phyloP scores from a whole-genome alignment of 2,888 invertebrate species.

The Machimus rusticus region DNA sequence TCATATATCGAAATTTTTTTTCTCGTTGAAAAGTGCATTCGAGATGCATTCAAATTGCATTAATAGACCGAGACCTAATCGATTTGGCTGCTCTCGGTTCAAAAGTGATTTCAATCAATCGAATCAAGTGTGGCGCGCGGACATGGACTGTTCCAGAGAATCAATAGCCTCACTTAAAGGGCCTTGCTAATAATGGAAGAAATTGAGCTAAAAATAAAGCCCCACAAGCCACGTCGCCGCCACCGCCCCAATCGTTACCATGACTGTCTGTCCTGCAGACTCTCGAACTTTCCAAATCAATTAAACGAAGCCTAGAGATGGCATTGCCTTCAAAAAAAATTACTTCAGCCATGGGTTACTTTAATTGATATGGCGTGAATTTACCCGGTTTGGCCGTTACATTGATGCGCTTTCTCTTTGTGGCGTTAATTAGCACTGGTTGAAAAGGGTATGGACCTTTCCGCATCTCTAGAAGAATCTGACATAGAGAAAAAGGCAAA shows the following conservation, averaged over 20 bases:
- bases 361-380: background rate
- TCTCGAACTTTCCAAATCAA: slow-evolving; percentile 10
- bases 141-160: slow-evolving; percentile 10
- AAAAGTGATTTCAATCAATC: slow-evolving; percentile 9
- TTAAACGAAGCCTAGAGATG: background rate
- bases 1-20: background rate
- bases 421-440: background rate
- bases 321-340: background rate
- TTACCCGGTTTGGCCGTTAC: background rate
- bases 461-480: background rate
- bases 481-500: no score
- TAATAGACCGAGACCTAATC: slow-evolving; percentile 2
- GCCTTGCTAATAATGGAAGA: background rate
- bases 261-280: background rate
- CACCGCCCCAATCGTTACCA: background rate
- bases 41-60: background rate
- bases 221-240: background rate
- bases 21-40: background rate
- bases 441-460: background rate
- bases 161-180: slow-evolving; percentile 25
- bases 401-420: background rate
- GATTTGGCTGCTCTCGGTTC: background rate
- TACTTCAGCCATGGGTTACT: background rate
- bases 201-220: slow-evolving; percentile 16
- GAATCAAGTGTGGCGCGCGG: background rate